A percentile compares a stretch with the other conserved stretches of the same genome.
phyloP scores from a whole-genome alignment of 1,140 invertebrate genomes.

The Drosophila subobscura region DNA sequence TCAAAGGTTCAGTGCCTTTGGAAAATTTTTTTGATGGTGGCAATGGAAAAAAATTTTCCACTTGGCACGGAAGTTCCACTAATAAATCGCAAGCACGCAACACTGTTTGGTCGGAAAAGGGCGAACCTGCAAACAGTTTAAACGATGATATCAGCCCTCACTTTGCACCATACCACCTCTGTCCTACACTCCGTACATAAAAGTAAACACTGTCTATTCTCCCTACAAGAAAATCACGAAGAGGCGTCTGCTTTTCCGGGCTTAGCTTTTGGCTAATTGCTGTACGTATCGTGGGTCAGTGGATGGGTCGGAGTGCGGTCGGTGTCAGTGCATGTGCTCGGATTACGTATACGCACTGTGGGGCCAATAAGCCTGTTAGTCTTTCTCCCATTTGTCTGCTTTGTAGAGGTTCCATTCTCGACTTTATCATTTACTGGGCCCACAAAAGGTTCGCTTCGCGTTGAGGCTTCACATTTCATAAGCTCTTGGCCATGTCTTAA shows the following conservation, averaged over 20 bases:
- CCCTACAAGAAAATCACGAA: constrained; percentile 49
- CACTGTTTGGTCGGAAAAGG: constrained; percentile 18
- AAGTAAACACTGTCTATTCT: constrained; percentile 44
- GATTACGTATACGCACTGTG: constrained; percentile 53
- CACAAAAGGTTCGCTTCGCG: constrained; percentile 33
- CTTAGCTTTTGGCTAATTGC: constrained; percentile 64
- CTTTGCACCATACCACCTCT: not conserved
- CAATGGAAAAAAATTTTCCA: constrained; percentile 35
- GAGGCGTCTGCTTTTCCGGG: constrained; percentile 40
- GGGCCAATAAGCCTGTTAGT: constrained; percentile 54
- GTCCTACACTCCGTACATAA: not conserved
- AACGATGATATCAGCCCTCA: constrained; percentile 61
- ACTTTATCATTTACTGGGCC: constrained; percentile 48
- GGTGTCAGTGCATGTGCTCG: constrained; percentile 58
- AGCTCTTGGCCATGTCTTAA: constrained; percentile 56
- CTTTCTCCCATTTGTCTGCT: constrained; percentile 9
- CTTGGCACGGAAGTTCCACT: constrained; percentile 44
- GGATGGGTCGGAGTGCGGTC: constrained; percentile 31
- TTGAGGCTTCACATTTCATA: constrained; percentile 73
- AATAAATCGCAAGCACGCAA: constrained; percentile 60
- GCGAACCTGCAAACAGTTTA: constrained; percentile 48
- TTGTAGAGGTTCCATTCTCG: constrained; percentile 11
- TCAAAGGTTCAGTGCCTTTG: not conserved
- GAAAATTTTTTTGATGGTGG: constrained; percentile 2
- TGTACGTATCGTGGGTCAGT: constrained; percentile 17